A percentile compares a stretch with the other conserved stretches of the same genome.
Evolutionary conservation across 2,888 invertebrate species (phyloP).

Genomic region (Stenichneumon culpator): DNA sequence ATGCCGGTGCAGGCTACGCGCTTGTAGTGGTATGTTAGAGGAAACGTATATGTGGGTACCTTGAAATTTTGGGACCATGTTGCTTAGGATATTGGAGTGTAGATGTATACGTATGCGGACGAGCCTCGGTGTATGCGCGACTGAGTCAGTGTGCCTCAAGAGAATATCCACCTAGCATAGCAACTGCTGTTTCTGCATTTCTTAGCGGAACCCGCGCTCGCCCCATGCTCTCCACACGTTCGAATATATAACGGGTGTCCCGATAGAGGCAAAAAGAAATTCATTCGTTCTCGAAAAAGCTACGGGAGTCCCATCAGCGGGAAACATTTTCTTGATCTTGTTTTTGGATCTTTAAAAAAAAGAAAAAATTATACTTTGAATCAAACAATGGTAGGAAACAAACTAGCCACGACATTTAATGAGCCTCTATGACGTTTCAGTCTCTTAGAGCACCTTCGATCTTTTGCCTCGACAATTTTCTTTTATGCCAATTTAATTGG

Average conservation of each 20-base stretch:
- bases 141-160: constrained; percentile 63
- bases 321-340: constrained; percentile 1
- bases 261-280: constrained; percentile 18
- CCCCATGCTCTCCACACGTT: constrained; percentile 74
- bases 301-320: neutral
- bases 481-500: neutral
- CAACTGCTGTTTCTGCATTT: constrained; percentile 85
- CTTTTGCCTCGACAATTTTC: neutral
- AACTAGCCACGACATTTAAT: too few species aligned
- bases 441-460: too few species aligned
- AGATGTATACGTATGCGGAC: constrained; percentile 35
- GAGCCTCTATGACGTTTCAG: too few species aligned
- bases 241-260: constrained; percentile 80
- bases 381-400: too few species aligned
- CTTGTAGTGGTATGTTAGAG: constrained; percentile 42
- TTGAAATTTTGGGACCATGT: constrained; percentile 54
- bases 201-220: constrained; percentile 76
- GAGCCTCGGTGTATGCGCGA: constrained; percentile 28
- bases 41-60: constrained; percentile 62
- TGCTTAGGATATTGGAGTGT: constrained; percentile 55
- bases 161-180: constrained; percentile 83
- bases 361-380: neutral
- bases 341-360: neutral
- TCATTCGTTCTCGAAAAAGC: neutral
- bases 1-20: constrained; percentile 12